phyloP scores from a whole-genome alignment of 2,888 invertebrate species.

The Drosophila anomalata region DNA sequence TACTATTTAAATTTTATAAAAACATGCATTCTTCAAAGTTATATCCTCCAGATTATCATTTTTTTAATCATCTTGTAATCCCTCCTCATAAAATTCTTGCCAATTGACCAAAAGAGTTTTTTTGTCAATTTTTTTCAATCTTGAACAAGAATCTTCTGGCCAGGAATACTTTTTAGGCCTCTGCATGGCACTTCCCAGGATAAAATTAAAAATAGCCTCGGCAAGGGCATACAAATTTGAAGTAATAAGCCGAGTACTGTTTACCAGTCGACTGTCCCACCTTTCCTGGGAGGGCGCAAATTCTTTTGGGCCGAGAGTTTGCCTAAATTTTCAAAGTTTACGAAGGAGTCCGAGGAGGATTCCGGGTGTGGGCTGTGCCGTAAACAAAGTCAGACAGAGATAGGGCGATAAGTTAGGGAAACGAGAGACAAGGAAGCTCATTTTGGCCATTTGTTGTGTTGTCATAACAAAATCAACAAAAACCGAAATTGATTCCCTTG shows the following conservation, averaged over 20 bases:
- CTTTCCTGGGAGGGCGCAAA: background rate
- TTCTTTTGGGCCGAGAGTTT: background rate
- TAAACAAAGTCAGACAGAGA: background rate
- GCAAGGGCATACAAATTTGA: background rate
- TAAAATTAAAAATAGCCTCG: background rate
- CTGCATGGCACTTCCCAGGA: background rate
- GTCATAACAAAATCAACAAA: constrained; percentile 76
- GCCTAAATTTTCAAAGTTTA: background rate
- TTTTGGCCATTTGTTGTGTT: constrained; percentile 53
- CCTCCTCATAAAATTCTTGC: too few species aligned
- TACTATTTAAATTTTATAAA: too few species aligned
- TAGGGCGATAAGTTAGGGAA: background rate
- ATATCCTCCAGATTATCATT: too few species aligned
- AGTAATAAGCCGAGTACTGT: background rate
- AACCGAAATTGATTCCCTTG: constrained; percentile 36
- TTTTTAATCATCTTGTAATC: too few species aligned
- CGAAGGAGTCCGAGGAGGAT: background rate
- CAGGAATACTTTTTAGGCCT: too few species aligned
- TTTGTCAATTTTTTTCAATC: too few species aligned
- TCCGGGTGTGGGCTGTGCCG: background rate
- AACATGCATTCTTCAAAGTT: too few species aligned
- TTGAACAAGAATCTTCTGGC: too few species aligned
- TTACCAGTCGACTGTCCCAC: background rate
- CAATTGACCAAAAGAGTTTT: too few species aligned
- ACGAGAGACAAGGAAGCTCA: constrained; percentile 2